Base-by-base conservation (phyloP, 2,113 vertebrate genomes). In the Phoenicopterus ruber region DNA sequence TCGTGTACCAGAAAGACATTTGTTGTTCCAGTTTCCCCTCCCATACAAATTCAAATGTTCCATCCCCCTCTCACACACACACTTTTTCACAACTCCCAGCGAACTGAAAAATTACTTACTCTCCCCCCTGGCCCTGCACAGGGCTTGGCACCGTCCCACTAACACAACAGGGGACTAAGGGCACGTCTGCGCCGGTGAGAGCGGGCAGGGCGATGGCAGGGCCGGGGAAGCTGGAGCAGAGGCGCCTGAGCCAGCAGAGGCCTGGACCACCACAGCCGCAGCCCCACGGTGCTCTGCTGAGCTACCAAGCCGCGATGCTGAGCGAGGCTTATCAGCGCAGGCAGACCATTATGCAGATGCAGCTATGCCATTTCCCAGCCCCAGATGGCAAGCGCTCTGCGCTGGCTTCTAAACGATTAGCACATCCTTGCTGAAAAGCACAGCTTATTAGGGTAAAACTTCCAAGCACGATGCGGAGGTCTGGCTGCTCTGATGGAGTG, bases 271-370 rank as follows among this genome's bases (percentile, higher is more conserved):
- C 3, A 2, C 40, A 47, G 52, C 9, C 22, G 2, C 40, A 47
- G 52, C 9, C 22, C 10, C n/a, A 1, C 0, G 0, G 47, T 10
- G 44, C 32, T 47, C 18, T 1, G 7, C 62, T 29, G 59, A 92
- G 69, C 50, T 54, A 21, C 59, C 21, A 7, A 90, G 58, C 28
- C 32, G 82, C 5, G 19, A 17, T 31, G 61, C 36, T 52, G 52
- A 80, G 40, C 36, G 28, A 21, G 34, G 65, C 36, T 94, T 47
- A 61, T 71, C 91, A 36, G 84, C 9, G 1, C 73, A 32, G 42
- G 55, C 72, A 89, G 72, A n/a, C 17, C 25, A 19, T 13, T 25
- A 18, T 2, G 0, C 3, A 5, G 67, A 70, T 32, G n/a, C 40
- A 70, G 34, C 59, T 16, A 24, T 38, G 55, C 46, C 57, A 18